These are phyloP conservation scores for Neodiprion fabricii DNA, from an alignment of 1,140 invertebrate genomes.

Conservation along the genomic window DNA sequence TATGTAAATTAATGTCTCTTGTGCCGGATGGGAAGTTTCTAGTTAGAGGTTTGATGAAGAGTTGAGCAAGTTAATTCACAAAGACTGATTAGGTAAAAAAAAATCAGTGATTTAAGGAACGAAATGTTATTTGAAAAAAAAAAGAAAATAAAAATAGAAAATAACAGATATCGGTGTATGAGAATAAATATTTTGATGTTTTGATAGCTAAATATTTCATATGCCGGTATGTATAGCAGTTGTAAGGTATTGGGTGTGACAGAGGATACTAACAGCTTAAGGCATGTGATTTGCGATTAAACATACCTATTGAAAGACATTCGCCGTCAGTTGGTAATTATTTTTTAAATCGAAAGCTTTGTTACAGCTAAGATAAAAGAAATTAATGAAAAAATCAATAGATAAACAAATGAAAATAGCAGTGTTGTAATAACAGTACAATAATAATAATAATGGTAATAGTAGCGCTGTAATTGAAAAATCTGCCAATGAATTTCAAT, in stretches of 20 bases:
- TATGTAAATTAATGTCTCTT: conserved; percentile 1
- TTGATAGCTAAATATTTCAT: conserved; percentile 2
- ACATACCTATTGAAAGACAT: too few species aligned
- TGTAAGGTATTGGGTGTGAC: conserved; percentile 5
- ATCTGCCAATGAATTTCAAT: not conserved
- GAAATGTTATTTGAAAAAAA: conserved; percentile 14
- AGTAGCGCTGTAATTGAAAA: not conserved
- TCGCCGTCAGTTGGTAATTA: not conserved
- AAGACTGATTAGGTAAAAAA: conserved; percentile 37
- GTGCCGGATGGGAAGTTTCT: not conserved
- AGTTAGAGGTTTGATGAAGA: not conserved
- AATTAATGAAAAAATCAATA: not conserved
- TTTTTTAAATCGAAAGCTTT: conserved; percentile 2
- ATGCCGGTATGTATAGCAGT: conserved; percentile 3
- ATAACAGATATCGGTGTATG: conserved; percentile 10
- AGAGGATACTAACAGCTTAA: not conserved
- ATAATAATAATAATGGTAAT: not conserved
- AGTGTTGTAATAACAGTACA: not conserved
- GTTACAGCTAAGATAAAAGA: conserved; percentile 3
- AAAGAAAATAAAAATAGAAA: conserved; percentile 8
- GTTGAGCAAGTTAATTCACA: conserved; percentile 20
- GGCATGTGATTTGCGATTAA: not conserved
- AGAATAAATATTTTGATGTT: conserved; percentile 5
- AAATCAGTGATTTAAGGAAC: conserved; percentile 22
- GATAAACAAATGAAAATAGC: not conserved